Evolutionary conservation across 2,797 vertebrate species (phyloP), one percentile per base, ranked within the genome.

Genomic region (Gadopsis marmoratus): DNA sequence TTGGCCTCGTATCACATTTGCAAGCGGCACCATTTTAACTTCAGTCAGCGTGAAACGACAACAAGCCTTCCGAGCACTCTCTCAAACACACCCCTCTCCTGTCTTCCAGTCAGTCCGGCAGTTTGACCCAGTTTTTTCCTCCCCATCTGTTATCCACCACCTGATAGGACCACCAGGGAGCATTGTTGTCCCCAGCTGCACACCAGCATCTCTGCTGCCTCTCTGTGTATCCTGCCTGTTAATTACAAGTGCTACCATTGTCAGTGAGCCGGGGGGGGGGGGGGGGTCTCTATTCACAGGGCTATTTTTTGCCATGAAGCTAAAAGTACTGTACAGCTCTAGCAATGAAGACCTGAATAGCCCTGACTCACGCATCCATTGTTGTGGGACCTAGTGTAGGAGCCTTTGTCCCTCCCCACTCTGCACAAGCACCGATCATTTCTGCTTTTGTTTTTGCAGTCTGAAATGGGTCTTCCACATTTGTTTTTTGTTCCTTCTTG

Each of bases 301-400:
- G 76, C 86, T 93, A 93, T 95, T 93, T 94, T 93, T 93, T 92
- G 89, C 82, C 68, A n/a, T 58, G 35, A 59, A 78, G 90, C 88
- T 86, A n/a, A 81, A 90, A 91, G 88, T 81, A 83, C 91, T 89
- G 86, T 86, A 84, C 84, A 45, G 86, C 87, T 90, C 85, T 79
- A 79, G 80, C 87, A 86, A 79, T 83, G 79, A 74, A 85, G 80
- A 83, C 78, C 81, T 86, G 83, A 93, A 91, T 93, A 90, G 89
- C 73, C 86, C 93, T 92, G 92, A 93, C 89, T 93, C 93, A 94
- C 86, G 63, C 75, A 29, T 48, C 78, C 78, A 85, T 91, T 93
- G 88, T 94, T 86, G 81, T 67, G 37, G 83, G 78, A 81, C 41
- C 71, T 76, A 86, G 80, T 91, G 84, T 83, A 48, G 33, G 76